Conservation (phyloP, 2,113 vertebrate genomes). For the Crotophaga sulcirostris region DNA sequence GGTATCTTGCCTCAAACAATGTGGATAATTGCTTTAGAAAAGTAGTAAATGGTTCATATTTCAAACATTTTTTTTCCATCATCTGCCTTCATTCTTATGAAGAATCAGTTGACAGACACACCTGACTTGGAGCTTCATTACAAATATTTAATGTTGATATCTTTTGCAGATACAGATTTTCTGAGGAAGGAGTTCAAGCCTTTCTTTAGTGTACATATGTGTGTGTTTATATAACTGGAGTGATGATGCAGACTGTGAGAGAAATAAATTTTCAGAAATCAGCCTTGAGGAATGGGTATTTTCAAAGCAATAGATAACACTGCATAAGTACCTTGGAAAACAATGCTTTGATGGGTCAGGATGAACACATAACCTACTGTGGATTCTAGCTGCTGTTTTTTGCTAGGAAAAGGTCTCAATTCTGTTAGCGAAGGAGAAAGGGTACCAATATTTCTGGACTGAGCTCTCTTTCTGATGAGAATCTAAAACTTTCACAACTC, state of each 20-base stretch:
- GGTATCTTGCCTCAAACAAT: neutral
- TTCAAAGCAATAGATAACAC: neutral
- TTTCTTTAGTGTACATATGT: neutral
- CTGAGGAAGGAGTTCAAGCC: neutral
- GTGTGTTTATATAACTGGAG: neutral
- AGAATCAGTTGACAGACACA: neutral
- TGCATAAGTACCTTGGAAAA: neutral
- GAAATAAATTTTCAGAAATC: neutral
- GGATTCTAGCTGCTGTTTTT: neutral
- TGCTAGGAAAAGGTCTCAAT: neutral
- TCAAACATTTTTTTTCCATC: neutral
- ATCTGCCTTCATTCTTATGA: neutral
- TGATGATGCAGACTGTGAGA: neutral
- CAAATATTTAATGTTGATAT: neutral
- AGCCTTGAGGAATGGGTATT: neutral
- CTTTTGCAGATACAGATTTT: neutral
- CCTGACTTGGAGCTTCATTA: neutral
- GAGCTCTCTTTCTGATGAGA: neutral
- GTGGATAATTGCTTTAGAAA: neutral
- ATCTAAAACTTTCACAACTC: conserved; percentile 7
- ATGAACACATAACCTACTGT: neutral
- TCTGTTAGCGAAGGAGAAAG: neutral
- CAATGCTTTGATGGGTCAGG: neutral
- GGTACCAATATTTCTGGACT: neutral
- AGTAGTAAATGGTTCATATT: neutral